Conservation (phyloP, 2,113 vertebrate genomes). For the Boulengeromyrus knoepffleri region DNA sequence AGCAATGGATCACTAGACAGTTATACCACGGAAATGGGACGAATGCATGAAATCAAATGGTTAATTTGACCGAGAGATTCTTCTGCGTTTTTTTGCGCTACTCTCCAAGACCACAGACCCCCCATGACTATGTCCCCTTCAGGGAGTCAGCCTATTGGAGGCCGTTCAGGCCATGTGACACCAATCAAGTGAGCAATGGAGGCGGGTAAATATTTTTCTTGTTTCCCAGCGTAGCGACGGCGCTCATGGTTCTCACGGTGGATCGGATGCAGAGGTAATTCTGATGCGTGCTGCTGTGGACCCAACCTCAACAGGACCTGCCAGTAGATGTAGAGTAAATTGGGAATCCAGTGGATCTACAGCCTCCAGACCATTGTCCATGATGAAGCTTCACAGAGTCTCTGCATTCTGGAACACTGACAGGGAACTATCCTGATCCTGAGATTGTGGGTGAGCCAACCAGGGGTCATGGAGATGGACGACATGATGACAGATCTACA, state of each 20-base stretch:
- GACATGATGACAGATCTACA: background rate
- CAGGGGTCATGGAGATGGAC: background rate
- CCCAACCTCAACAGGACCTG: background rate
- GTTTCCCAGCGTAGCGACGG: background rate
- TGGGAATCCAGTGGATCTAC: background rate
- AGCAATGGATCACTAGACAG: background rate
- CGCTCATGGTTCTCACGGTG: background rate
- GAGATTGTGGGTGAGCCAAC: background rate
- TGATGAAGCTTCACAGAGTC: background rate
- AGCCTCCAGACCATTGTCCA: background rate
- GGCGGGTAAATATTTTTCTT: background rate
- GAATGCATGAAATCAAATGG: background rate
- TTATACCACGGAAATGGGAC: background rate
- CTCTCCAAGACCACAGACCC: background rate
- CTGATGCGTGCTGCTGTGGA: background rate
- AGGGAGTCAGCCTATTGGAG: background rate
- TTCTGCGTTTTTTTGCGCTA: background rate
- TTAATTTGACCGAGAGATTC: background rate
- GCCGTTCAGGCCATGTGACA: background rate
- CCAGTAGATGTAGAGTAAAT: background rate
- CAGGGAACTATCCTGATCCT: background rate
- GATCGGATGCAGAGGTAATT: background rate
- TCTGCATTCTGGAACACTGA: background rate
- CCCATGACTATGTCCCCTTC: background rate
- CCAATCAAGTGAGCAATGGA: background rate